Base-by-base conservation (phyloP, 2,888 invertebrate genomes). In the Agrotis ipsilon region DNA sequence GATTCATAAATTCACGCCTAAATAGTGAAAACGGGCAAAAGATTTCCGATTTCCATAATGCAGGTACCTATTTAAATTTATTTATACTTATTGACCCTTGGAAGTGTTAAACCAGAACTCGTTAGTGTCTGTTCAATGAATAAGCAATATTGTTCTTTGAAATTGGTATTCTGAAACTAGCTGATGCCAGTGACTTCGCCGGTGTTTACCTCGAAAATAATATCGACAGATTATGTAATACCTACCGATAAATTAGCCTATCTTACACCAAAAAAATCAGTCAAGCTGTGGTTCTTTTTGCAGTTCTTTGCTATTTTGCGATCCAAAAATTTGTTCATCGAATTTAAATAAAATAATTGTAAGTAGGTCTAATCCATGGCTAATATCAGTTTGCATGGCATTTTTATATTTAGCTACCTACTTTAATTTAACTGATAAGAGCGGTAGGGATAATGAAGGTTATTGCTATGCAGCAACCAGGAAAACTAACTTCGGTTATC, bases 401-500 rank as follows among this genome's bases (percentile, higher is more conserved):
- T 16, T 66, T 62, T 62, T 62, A 13, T 48, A 49, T 66, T 61
- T 49, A 21, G 21, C 21, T 27, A 24, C 9, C 11, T 48, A 48
- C n/a, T 27, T 19, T 46, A 27, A 6, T 24, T 16, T n/a, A 63
- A 43, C 43, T 51, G 39, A 43, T 67, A 67, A 14, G 49, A 63
- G 9, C 24, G 1, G n/a, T 16, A 43, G 39, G n/a, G n/a, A 61
- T 49, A 49, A 32, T 60, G 32, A 48, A n/a, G 21, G 13, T 16
- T 21, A 55, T 49, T 66, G n/a, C 7, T 61, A 61, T 39, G 48
- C 51, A 64, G 39, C n/a, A 27, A 67, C 43, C 63, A 51, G 67
- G 67, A 67, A 63, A 67, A 67, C 19, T 51, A 67, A 51, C 27
- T 67, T 51, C 43, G 18, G 18, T 27, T 67, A 63, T 39, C 39